These are phyloP conservation scores for Neotoxoptera formosana DNA, from an alignment of 1,140 invertebrate genomes.

Conservation along the genomic window DNA sequence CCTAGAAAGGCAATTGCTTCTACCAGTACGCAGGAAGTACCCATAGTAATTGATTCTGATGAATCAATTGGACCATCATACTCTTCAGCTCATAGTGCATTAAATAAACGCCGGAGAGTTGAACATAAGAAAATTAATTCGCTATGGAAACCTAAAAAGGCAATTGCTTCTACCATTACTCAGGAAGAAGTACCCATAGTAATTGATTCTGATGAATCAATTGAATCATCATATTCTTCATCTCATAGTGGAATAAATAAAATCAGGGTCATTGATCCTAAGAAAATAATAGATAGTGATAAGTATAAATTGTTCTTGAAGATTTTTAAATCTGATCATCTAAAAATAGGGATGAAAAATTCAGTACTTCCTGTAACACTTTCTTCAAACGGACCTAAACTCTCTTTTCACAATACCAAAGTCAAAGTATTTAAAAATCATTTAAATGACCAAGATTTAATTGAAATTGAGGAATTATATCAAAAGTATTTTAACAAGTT, in stretches of 20 bases:
- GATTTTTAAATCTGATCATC: not conserved
- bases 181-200: too few species aligned
- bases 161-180: too few species aligned
- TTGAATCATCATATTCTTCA: too few species aligned
- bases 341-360: too few species aligned
- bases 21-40: not conserved
- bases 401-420: too few species aligned
- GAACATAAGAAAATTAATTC: too few species aligned
- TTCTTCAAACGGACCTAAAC: too few species aligned
- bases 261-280: not conserved
- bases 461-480: not conserved
- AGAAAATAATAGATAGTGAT: not conserved
- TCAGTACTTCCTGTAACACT: too few species aligned
- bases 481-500: constrained; percentile 14
- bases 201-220: too few species aligned
- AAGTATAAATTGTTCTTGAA: not conserved
- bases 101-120: not conserved
- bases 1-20: not conserved
- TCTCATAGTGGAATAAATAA: too few species aligned
- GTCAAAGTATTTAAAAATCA: too few species aligned
- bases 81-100: not conserved
- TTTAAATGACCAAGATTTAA: not conserved
- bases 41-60: not conserved
- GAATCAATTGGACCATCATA: not conserved
- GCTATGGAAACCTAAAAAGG: too few species aligned